phyloP scores from a whole-genome alignment of 2,797 vertebrate species.

The Sebastes jordani region DNA sequence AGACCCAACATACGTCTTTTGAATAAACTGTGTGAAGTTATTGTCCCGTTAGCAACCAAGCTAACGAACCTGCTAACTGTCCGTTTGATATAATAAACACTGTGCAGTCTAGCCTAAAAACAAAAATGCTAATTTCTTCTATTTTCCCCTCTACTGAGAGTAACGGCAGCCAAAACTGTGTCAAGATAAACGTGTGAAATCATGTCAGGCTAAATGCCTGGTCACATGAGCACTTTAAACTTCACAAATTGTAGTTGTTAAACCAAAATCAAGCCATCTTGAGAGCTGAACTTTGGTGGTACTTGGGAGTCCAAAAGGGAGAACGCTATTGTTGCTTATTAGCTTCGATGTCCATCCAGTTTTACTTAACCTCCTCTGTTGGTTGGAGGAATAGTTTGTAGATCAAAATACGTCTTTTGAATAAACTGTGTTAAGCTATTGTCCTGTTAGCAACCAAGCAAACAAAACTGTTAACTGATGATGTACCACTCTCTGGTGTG shows the following conservation, averaged over 20 bases:
- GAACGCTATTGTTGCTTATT: not conserved
- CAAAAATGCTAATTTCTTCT: not conserved
- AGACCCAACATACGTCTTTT: not conserved
- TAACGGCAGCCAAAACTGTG: not conserved
- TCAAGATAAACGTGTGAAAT: not conserved
- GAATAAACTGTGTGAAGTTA: not conserved
- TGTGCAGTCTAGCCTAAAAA: not conserved
- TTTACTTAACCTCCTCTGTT: not conserved
- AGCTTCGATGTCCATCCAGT: not conserved
- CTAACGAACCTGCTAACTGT: not conserved
- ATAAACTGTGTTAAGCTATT: not conserved
- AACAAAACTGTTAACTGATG: not conserved
- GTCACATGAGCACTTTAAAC: not conserved
- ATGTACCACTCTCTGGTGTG: not conserved
- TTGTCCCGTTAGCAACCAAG: not conserved
- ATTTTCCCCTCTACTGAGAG: not conserved
- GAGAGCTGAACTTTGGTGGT: accelerated
- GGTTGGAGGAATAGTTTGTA: not conserved
- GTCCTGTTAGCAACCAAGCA: not conserved
- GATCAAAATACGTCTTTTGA: not conserved
- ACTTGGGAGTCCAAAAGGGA: not conserved
- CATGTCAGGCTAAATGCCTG: not conserved
- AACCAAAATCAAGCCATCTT: not conserved
- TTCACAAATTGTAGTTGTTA: not conserved
- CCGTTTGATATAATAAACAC: not conserved